Evolutionary conservation across 2,797 vertebrate species (phyloP).

Genomic region (Bovichtus diacanthus): DNA sequence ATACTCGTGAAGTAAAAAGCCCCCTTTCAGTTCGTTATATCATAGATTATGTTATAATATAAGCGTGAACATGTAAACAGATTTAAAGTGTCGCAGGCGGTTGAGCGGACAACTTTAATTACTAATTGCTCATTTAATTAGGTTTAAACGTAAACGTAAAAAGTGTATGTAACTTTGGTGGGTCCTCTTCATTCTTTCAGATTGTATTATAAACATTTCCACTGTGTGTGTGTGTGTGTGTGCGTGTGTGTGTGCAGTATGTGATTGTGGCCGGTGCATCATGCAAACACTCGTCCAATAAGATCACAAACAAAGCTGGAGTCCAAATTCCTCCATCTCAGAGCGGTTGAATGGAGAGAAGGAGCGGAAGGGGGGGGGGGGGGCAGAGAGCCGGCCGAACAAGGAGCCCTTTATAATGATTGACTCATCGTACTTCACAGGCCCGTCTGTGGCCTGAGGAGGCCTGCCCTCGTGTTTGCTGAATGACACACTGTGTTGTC

Average conservation of each 20-base stretch:
- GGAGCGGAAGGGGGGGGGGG: not conserved
- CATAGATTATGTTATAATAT: not conserved
- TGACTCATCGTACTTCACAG: constrained; percentile 67
- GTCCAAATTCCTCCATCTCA: constrained; percentile 42
- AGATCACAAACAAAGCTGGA: constrained; percentile 31
- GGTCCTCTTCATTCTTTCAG: too few relatives aligned
- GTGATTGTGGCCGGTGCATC: not conserved
- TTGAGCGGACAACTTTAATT: not conserved
- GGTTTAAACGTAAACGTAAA: too few relatives aligned
- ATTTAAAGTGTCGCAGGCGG: not conserved
- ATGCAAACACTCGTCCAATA: constrained; percentile 7
- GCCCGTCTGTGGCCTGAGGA: constrained; percentile 60
- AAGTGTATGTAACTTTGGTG: not conserved
- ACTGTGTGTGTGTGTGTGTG: not conserved
- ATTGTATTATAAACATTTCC: not conserved
- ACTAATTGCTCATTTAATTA: too few relatives aligned
- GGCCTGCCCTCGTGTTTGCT: constrained; percentile 62
- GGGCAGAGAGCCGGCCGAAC: constrained; percentile 35
- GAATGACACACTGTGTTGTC: constrained; percentile 71
- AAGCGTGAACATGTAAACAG: not conserved
- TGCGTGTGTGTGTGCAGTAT: not conserved
- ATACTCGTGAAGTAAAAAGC: not conserved
- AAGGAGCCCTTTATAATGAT: constrained; percentile 77
- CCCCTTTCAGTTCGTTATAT: not conserved
- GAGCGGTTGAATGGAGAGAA: constrained; percentile 44